These are phyloP conservation scores for Alentia gelatinosa DNA, from an alignment of 2,888 invertebrate species.

Conservation along the genomic window DNA sequence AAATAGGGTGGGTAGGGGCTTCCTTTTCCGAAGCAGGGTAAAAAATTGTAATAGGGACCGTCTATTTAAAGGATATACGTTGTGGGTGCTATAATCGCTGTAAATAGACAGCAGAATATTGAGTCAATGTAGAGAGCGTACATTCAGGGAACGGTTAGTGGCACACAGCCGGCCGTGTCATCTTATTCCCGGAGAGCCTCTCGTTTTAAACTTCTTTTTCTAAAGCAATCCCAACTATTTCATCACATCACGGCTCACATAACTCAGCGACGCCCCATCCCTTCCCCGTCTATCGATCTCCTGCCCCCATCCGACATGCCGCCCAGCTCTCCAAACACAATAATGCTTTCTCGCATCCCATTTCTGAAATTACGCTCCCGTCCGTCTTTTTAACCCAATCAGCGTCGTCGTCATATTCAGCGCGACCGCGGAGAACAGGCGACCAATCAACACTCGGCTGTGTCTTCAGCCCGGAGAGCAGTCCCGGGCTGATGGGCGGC, in stretches of 20 bases:
- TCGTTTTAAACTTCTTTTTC: too few relatives aligned
- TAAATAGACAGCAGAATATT: too few relatives aligned
- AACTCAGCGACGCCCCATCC: not conserved
- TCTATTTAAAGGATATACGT: too few relatives aligned
- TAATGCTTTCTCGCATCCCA: not conserved
- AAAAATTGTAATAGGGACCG: too few relatives aligned
- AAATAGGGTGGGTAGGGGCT: too few relatives aligned
- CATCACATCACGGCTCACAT: not conserved
- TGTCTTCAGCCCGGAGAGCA: not conserved
- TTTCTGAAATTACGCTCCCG: not conserved
- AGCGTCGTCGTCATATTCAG: not conserved
- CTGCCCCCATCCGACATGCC: not conserved
- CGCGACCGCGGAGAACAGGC: not conserved
- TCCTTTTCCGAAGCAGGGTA: too few relatives aligned
- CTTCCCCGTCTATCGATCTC: not conserved
- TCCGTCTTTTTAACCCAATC: not conserved
- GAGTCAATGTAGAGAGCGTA: too few relatives aligned
- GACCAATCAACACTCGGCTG: not conserved
- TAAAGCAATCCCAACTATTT: not conserved
- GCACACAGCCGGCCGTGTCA: too few relatives aligned
- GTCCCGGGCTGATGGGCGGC: not conserved
- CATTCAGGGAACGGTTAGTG: too few relatives aligned
- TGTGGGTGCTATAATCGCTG: too few relatives aligned
- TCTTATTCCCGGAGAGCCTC: too few relatives aligned
- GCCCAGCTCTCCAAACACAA: not conserved